Evolutionary conservation across 2,113 vertebrate species (phyloP).

Genomic region (Pteronura brasiliensis): DNA sequence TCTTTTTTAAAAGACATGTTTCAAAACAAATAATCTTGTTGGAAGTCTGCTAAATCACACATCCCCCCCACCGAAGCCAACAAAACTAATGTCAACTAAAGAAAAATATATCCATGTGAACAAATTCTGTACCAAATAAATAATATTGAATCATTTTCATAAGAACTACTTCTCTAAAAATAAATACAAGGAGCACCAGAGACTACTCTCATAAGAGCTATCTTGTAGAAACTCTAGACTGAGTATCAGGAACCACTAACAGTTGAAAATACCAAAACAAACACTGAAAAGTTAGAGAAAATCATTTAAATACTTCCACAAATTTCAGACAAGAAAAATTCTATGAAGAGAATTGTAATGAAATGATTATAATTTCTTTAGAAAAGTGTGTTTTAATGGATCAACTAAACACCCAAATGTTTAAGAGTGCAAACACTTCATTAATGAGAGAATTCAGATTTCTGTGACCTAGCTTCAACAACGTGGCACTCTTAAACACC

Average conservation of each 20-base stretch:
- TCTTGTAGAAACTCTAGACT: neutral
- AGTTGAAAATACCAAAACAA: neutral
- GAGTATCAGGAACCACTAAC: neutral
- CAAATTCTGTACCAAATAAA: neutral
- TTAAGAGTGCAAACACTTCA: neutral
- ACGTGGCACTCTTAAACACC: neutral
- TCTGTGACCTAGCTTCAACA: neutral
- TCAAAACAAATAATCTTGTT: neutral
- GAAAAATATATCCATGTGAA: neutral
- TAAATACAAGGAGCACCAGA: neutral
- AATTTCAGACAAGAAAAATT: neutral
- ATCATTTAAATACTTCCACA: neutral
- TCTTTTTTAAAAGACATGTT: slow-evolving; percentile 1
- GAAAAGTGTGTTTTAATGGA: neutral
- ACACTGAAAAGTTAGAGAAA: neutral
- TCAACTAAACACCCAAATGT: neutral
- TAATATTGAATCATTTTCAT: neutral
- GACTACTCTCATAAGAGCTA: neutral
- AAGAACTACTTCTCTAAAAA: neutral
- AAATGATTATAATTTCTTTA: neutral
- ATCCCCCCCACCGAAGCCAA: neutral
- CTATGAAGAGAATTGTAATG: neutral
- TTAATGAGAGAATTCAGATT: neutral
- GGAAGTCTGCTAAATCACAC: neutral
- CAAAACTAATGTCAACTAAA: neutral